Evolutionary conservation across 2,113 vertebrate genomes (phyloP).

Genomic region (Oreotragus oreotragus): DNA sequence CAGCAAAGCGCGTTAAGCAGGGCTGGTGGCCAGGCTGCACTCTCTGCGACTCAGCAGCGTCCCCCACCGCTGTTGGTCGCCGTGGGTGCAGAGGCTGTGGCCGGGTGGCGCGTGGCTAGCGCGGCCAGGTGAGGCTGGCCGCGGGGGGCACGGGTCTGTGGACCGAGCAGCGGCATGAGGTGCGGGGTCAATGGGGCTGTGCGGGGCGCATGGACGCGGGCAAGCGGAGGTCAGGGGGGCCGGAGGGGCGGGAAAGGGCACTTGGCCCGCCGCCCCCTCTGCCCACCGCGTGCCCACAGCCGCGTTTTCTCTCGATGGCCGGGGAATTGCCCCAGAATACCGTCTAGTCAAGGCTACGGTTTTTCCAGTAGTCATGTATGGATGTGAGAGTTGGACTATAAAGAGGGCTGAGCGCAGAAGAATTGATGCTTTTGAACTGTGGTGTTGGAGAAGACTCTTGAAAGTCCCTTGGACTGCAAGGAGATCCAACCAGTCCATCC

Average conservation of each 20-base stretch:
- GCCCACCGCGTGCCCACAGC: accelerated
- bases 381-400: background rate
- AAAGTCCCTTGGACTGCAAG: background rate
- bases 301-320: accelerated
- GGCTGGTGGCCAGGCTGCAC: background rate
- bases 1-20: background rate
- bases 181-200: too few species aligned
- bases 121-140: background rate
- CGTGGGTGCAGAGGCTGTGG: accelerated
- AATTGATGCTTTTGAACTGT: background rate
- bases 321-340: background rate
- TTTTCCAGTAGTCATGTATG: background rate
- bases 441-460: background rate
- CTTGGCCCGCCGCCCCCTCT: background rate
- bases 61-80: accelerated
- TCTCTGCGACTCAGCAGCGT: background rate
- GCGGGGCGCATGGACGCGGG: accelerated
- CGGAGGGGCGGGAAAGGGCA: accelerated
- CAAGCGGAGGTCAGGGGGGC: accelerated
- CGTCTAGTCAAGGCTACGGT: background rate
- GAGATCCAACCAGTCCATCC: background rate
- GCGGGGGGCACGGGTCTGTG: accelerated
- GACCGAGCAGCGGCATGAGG: accelerated
- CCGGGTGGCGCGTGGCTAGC: accelerated
- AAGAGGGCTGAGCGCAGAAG: background rate